Percentiles rank a stretch among this genome's conserved stretches.
phyloP scores from a whole-genome alignment of 2,888 invertebrate species.

The Caenorhabditis auriculariae region DNA sequence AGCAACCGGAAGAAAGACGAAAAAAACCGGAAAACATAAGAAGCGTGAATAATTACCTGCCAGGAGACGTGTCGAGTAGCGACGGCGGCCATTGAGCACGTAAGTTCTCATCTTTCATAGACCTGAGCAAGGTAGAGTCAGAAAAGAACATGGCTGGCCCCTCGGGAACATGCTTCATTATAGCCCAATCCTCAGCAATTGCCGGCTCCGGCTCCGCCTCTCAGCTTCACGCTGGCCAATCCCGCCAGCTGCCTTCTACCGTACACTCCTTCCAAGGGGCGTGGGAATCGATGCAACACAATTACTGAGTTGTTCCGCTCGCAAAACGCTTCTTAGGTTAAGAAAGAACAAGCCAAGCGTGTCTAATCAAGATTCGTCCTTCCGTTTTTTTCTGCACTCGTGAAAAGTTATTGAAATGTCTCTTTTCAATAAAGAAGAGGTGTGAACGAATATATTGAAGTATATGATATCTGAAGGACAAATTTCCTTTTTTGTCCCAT shows the following conservation, averaged over 20 bases:
- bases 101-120: slow-evolving; percentile 43
- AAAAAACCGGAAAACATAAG: background rate
- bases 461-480: too few species aligned
- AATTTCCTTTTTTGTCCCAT: too few species aligned
- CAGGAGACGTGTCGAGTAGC: slow-evolving; percentile 45
- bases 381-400: too few species aligned
- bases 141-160: slow-evolving; percentile 48
- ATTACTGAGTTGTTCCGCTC: too few species aligned
- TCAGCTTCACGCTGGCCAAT: slow-evolving; percentile 7
- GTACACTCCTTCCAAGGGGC: slow-evolving; percentile 4
- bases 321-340: too few species aligned
- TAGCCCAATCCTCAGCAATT: slow-evolving; percentile 30
- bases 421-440: too few species aligned
- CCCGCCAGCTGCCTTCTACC: slow-evolving; percentile 3
- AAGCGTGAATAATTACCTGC: slow-evolving; percentile 31
- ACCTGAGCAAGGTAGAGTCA: slow-evolving; percentile 48
- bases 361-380: too few species aligned
- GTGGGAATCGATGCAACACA: too few species aligned
- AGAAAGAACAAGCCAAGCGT: too few species aligned
- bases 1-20: background rate
- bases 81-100: slow-evolving; percentile 41
- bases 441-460: too few species aligned
- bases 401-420: too few species aligned
- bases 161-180: slow-evolving; percentile 49
- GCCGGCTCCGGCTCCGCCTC: slow-evolving; percentile 20